Percentiles rank a stretch among this genome's conserved stretches.
Conservation (phyloP, 2,797 vertebrate genomes). For the Rhinoraja longicauda region DNA sequence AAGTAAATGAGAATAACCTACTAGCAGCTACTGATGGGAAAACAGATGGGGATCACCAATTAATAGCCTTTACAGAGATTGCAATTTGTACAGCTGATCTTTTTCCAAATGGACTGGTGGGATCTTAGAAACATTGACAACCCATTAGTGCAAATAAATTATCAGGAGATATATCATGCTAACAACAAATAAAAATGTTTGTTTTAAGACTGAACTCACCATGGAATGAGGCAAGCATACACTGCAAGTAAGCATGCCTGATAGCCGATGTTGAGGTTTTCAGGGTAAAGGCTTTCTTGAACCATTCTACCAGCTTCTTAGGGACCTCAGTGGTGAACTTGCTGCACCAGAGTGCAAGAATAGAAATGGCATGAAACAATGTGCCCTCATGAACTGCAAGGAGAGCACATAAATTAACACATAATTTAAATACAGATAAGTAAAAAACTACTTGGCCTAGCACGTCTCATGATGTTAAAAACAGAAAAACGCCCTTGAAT, state of each 20-base stretch:
- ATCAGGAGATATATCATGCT: background rate
- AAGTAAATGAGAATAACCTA: background rate
- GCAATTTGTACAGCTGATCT: background rate
- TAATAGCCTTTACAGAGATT: background rate
- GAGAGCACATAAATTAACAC: background rate
- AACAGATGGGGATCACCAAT: background rate
- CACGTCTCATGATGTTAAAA: background rate
- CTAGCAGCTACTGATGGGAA: background rate
- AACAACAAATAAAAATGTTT: background rate
- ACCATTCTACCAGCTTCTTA: slow-evolving; percentile 75
- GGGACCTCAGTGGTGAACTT: slow-evolving; percentile 81
- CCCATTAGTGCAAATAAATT: background rate
- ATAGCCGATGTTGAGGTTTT: slow-evolving; percentile 87
- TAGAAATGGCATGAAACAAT: slow-evolving; percentile 79
- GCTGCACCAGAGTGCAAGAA: slow-evolving; percentile 82
- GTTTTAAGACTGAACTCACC: slow-evolving; percentile 57
- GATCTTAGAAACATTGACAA: background rate
- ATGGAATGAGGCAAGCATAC: slow-evolving; percentile 84
- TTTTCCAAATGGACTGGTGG: background rate
- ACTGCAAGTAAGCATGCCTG: slow-evolving; percentile 90
- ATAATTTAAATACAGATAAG: background rate
- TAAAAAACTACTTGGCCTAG: no score
- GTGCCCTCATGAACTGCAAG: slow-evolving; percentile 86
- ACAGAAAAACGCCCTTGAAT: background rate
- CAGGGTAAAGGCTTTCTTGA: slow-evolving; percentile 89